Conservation (phyloP, 1,140 invertebrate species). For the Bombyx mori region ASM3026992v2 NC_085119.1:11379501-11380000, state of each 20-base stretch:
- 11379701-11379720: slow-evolving; percentile 54
- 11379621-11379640: slow-evolving; percentile 40
- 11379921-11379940: no score
- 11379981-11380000: no score
- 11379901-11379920: no score
- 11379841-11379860: no score
- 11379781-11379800: slow-evolving; percentile 30
- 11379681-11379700: slow-evolving; percentile 62
- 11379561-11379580: slow-evolving; percentile 49
- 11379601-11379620: slow-evolving; percentile 46
- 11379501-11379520: slow-evolving; percentile 54
- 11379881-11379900: no score
- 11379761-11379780: slow-evolving; percentile 49
- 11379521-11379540: slow-evolving; percentile 54
- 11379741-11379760: slow-evolving; percentile 62
- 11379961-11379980: no score
- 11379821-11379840: background rate
- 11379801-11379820: slow-evolving; percentile 17
- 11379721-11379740: slow-evolving; percentile 54
- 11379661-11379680: slow-evolving; percentile 37
- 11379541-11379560: slow-evolving; percentile 50
- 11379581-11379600: slow-evolving; percentile 43
- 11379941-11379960: no score
- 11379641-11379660: slow-evolving; percentile 50
- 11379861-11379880: no score